These are phyloP conservation scores for Glyptemys insculpta DNA, from an alignment of 2,797 vertebrate species.

Conservation along the genomic window DNA sequence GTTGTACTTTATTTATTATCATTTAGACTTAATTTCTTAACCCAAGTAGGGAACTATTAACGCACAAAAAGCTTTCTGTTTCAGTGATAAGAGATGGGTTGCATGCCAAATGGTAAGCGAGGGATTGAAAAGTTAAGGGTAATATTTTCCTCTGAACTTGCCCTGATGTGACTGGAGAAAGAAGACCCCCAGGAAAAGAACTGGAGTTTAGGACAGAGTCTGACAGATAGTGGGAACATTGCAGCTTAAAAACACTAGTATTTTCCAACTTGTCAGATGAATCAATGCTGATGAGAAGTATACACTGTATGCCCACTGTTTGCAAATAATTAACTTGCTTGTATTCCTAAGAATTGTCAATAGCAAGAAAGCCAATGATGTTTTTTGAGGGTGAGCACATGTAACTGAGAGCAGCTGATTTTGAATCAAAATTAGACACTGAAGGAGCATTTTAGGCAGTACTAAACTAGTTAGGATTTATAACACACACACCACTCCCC, in stretches of 20 bases:
- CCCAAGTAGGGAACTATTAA: neutral
- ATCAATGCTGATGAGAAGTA: neutral
- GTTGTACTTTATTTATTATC: neutral
- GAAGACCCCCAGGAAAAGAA: neutral
- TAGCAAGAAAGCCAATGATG: neutral
- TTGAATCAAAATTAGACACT: neutral
- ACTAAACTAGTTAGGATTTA: neutral
- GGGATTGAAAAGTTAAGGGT: neutral
- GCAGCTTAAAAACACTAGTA: neutral
- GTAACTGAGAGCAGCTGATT: neutral
- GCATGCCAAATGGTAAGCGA: neutral
- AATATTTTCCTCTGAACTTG: neutral
- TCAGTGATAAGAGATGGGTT: neutral
- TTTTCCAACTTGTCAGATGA: neutral
- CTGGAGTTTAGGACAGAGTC: neutral
- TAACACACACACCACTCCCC: neutral
- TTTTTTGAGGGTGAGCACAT: neutral
- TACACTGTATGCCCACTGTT: neutral
- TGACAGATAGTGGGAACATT: neutral
- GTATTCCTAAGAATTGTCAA: neutral
- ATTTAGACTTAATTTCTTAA: neutral
- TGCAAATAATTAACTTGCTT: neutral
- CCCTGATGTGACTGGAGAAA: neutral
- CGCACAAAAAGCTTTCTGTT: neutral
- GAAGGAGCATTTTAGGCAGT: neutral